Base-by-base conservation (phyloP, 2,888 invertebrate genomes). In the Agrotis ipsilon region DNA sequence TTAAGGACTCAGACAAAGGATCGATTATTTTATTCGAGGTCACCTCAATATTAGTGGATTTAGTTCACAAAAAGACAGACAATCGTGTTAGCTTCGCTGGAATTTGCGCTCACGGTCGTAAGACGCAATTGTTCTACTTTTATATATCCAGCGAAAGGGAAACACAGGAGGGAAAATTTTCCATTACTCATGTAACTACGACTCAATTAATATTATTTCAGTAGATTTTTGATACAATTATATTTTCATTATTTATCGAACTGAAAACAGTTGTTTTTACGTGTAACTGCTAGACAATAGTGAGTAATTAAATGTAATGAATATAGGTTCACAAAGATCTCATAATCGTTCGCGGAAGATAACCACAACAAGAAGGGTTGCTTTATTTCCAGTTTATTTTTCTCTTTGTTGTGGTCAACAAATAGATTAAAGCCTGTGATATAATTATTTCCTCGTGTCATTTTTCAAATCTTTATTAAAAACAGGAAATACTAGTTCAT, bases 1-100 rank as follows among this genome's bases (percentile, higher is more conserved):
- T 78, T 86, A 84, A 84, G 86, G 76, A 84, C 75, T 75, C 75
- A 65, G 58, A 77, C 82, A 80, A 80, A 71, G 71, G 72, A 80
- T 77, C 72, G 73, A 75, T 72, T 64, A 76, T 84, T 75, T 66
- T 71, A 68, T 51, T 67, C 64, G 68, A 80, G 76, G 80, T 77
- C 76, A 76, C 70, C 83, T 78, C 72, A 58, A 70, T 75, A 70
- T 63, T 73, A 58, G 68, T 72, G 52, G 60, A 68, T 74, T 84
- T 68, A 59, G 61, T 75, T 76, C 68, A 62, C 49, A 62, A 82
- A 71, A 70, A 63, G 59, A 68, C 55, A 65, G 69, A 74, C 75
- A 80, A 68, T 58, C 48, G 52, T 65, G 52, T 75, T 80, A 65
- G 64, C 57, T 60, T 57, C 24, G 18, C 63, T 57, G 46, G 19